These are phyloP conservation scores for Campodea augens DNA, from an alignment of 1,140 invertebrate genomes.

Conservation along the genomic window DNA sequence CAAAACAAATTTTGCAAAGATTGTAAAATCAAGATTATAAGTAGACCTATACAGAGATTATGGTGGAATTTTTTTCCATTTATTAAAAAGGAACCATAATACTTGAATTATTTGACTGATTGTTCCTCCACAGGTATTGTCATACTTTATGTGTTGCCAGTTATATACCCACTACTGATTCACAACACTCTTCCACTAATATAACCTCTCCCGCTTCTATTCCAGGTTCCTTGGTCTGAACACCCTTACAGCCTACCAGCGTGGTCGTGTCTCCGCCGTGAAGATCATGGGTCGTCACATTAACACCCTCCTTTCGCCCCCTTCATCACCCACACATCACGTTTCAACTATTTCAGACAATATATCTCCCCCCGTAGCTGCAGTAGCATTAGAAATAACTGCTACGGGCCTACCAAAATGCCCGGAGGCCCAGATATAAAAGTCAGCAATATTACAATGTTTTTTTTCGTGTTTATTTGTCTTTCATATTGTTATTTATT, in stretches of 20 bases:
- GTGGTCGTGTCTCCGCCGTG: slow-evolving; percentile 71
- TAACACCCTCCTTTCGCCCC: no score
- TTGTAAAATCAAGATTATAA: no score
- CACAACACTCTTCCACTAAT: no score
- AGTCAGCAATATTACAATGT: no score
- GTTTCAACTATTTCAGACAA: not conserved
- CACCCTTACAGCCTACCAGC: slow-evolving; percentile 64
- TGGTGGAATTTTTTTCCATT: not conserved
- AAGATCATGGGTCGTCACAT: slow-evolving; percentile 38
- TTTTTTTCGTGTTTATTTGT: no score
- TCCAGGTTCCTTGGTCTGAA: slow-evolving; percentile 60
- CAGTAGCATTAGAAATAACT: not conserved
- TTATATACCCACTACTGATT: no score
- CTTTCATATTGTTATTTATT: no score
- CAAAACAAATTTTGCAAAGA: no score
- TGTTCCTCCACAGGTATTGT: not conserved
- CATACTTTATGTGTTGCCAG: not conserved
- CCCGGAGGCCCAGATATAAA: not conserved
- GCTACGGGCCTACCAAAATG: not conserved
- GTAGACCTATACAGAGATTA: not conserved
- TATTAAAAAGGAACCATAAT: slow-evolving; percentile 1
- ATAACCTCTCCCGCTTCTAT: slow-evolving; percentile 15
- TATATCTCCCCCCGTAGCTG: no score
- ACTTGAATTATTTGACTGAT: slow-evolving; percentile 8
- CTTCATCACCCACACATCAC: no score